Evolutionary conservation across 2,888 invertebrate genomes (phyloP).

Genomic region (Drosophila mayaguana): DNA sequence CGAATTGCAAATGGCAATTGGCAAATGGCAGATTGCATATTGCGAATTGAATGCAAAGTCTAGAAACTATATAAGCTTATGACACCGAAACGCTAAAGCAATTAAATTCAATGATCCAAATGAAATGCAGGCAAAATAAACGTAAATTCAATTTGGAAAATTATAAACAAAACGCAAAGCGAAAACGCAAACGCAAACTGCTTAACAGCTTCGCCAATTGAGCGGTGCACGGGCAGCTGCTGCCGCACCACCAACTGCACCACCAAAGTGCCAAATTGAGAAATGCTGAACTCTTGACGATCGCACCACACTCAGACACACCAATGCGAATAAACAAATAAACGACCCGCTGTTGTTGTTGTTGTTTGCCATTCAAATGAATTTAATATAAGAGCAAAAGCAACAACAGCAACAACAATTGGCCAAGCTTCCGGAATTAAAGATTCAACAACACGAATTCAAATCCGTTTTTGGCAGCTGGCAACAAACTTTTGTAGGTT

Average conservation of each 20-base stretch:
- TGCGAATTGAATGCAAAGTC: conserved; percentile 21
- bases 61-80: conserved; percentile 15
- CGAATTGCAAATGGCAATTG: not conserved
- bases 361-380: conserved; percentile 23
- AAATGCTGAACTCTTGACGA: conserved; percentile 31
- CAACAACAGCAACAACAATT: conserved; percentile 38
- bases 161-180: conserved; percentile 39
- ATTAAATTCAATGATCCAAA: conserved; percentile 34
- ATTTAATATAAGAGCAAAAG: conserved; percentile 45
- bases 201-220: conserved; percentile 27
- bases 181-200: conserved; percentile 28
- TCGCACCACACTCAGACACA: not conserved
- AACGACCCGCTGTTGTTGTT: conserved; percentile 4
- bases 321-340: conserved; percentile 28
- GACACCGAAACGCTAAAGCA: conserved; percentile 33
- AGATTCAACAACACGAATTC: conserved; percentile 25
- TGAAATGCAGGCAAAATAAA: conserved; percentile 33
- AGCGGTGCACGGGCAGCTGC: conserved; percentile 4
- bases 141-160: conserved; percentile 36
- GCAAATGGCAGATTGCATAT: not conserved
- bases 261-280: conserved; percentile 5
- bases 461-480: conserved; percentile 35
- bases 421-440: conserved; percentile 61
- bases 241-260: conserved; percentile 1
- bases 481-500: conserved; percentile 46